Base-by-base conservation (phyloP, 2,797 vertebrate species). In the Prunella strophiata region DNA sequence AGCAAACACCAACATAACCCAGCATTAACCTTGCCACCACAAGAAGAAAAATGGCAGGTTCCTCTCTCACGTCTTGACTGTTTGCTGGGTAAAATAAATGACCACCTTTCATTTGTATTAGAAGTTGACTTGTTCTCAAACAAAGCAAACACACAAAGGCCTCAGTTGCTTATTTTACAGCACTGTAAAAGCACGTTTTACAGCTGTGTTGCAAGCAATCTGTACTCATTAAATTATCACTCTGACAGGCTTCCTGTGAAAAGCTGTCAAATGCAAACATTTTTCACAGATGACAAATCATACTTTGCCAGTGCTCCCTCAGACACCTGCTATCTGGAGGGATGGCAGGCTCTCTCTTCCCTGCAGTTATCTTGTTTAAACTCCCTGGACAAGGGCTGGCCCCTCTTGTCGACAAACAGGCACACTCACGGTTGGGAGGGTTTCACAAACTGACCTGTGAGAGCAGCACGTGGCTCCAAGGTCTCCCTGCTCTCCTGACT, bases 41-140 rank as follows among this genome's bases (percentile, higher is more conserved):
- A 79, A 92, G 88, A 94, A 94, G 96, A 96, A 85, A 88, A 94
- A 78, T 95, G 75, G 88, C 80, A 94, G 93, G 51, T 59, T 93
- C 89, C 96, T 95, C 92, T 91, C 96, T 82, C 85, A 71, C 22
- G 34, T 96, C 95, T 92, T 75, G 88, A 80, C 96, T 96, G 92
- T 96, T 95, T 97, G 94, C 95, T 92, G 77, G 88, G 55, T 95
- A 96, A 96, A 97, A 97, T 97, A 97, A 98, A 98, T 97, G 94
- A 95, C 85, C 95, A 96, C 94, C 86, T 97, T 92, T 93, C 92
- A 90, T 97, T 97, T 97, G 95, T 94, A 94, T 94, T 96, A 97
- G 94, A 89, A 96, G 94, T 67, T 74, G 84, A 95, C 94, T 96
- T 93, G 91, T 93, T 96, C 95, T 92, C 88, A 95, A 96, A 97